Evolutionary conservation across 2,113 vertebrate species (phyloP), one percentile per base, ranked within the genome.

Genomic region (Rhinolophus ferrumequinum): DNA sequence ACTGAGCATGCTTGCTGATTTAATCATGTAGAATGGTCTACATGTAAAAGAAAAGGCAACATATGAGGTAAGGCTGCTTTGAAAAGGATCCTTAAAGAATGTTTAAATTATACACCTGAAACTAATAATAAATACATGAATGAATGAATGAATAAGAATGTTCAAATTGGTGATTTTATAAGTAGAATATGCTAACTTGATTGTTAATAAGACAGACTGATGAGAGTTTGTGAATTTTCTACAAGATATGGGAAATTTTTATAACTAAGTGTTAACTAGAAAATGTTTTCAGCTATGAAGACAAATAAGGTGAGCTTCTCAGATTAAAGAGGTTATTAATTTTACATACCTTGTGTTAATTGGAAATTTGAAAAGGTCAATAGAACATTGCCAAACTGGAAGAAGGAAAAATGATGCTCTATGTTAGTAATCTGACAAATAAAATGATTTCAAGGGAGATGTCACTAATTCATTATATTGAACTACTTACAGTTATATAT

Each of bases 231-330:
- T 77, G 22, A 73, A 72, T 89, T 93, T 95, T 90, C 85, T 83
- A 60, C 9, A 95, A 72, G 28, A 88, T 76, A 91, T 15, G 38
- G n/a, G 12, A 66, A 91, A 97, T 76, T 72, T 56, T 3, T 87
- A 8, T 58, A 84, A n/a, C 35, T 66, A 73, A 81, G 5, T 85
- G 22, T 66, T 84, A 95, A 89, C 58, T 87, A 35, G 18, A 82
- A 60, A 44, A 0, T 9, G 35, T 85, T 89, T 94, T 38, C 14
- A 92, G 5, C 52, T 79, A 54, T 81, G 26, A 89, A 90, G 21
- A 94, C 30, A 96, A 94, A 90, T 47, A 93, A n/a, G 11, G 21
- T 54, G 28, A 93, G 47, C 1, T 47, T 95, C 47, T 94, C 16
- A 22, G 0, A 79, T 75, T 73, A 41, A 93, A 94, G 18, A 70